Conservation (phyloP, 2,888 invertebrate genomes). For the Eristalis pertinax region DNA sequence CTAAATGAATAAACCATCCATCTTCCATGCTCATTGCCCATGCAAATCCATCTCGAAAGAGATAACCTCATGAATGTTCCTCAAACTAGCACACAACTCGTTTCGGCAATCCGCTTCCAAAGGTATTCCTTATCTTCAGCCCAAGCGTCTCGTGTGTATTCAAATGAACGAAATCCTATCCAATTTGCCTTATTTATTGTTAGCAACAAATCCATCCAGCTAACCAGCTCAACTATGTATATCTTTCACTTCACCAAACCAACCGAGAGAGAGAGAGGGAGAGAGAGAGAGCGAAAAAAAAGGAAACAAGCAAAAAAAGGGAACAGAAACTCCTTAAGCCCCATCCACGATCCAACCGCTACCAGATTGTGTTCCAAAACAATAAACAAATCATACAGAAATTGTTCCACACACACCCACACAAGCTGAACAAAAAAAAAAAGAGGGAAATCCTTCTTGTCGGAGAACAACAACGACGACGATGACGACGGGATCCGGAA, state of each 20-base stretch:
- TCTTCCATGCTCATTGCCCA: background rate
- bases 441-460: background rate
- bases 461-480: background rate
- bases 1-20: background rate
- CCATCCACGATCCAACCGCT: background rate
- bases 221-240: conserved; percentile 21
- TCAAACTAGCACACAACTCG: background rate
- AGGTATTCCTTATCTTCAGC: background rate
- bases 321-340: conserved; percentile 9
- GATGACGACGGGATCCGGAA: conserved; percentile 15
- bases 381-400: conserved; percentile 55
- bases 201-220: conserved; percentile 28
- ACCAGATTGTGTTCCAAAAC: conserved; percentile 34
- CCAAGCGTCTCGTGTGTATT: background rate
- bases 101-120: background rate
- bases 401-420: conserved; percentile 1
- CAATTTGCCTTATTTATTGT: conserved; percentile 50
- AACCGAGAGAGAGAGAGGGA: no score
- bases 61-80: background rate
- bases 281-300: no score
- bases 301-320: background rate
- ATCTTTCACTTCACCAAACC: conserved; percentile 1
- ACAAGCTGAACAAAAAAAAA: background rate
- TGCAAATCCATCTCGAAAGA: background rate
- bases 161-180: conserved; percentile 17